A percentile compares a stretch with the other conserved stretches of the same genome.
Conservation (phyloP, 2,888 invertebrate genomes). For the Scrobipalpa costella region DNA sequence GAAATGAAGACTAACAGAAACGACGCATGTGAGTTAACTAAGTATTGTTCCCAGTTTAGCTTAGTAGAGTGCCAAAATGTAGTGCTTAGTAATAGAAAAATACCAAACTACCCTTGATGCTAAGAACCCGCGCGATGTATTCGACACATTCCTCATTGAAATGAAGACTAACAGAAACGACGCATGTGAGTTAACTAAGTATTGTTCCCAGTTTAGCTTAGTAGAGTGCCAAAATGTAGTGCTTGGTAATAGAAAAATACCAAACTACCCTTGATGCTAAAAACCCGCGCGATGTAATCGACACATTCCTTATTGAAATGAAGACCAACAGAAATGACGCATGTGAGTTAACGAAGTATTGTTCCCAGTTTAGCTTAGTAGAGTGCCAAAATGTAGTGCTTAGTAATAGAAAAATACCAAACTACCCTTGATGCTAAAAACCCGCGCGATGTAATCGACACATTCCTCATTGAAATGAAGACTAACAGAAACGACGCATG, state of each 20-base stretch:
- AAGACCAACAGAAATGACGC: slow-evolving; percentile 59
- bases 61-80: not conserved
- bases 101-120: no score
- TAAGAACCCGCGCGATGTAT: slow-evolving; percentile 84
- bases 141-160: slow-evolving; percentile 84
- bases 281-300: slow-evolving; percentile 84
- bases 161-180: slow-evolving; percentile 69
- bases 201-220: no score
- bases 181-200: slow-evolving; percentile 51
- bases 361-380: not conserved
- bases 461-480: slow-evolving; percentile 82
- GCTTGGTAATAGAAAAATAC: no score
- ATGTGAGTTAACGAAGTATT: slow-evolving; percentile 51
- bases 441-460: slow-evolving; percentile 85
- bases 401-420: no score
- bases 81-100: no score
- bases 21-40: slow-evolving; percentile 54
- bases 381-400: no score
- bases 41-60: no score
- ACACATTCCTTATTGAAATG: slow-evolving; percentile 84
- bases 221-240: not conserved
- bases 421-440: no score
- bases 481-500: slow-evolving; percentile 59
- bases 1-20: slow-evolving; percentile 76
- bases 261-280: no score